Percentiles rank a stretch among this genome's conserved stretches.
Conservation (phyloP, 2,888 invertebrate genomes). For the Mellilla xanthometata region DNA sequence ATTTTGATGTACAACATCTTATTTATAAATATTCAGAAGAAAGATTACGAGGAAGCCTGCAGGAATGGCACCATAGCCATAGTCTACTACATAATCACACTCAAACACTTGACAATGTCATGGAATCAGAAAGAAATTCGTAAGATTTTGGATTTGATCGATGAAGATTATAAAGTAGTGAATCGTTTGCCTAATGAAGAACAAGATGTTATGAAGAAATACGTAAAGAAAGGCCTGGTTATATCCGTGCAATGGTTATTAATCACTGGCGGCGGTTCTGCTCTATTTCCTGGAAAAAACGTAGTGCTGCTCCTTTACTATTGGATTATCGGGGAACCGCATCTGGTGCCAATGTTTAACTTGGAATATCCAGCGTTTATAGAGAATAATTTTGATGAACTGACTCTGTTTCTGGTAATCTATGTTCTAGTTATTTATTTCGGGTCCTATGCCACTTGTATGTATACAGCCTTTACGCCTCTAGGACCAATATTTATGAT, state of each 20-base stretch:
- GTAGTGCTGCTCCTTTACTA: conserved; percentile 32
- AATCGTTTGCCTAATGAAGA: conserved; percentile 31
- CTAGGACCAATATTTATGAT: conserved; percentile 53
- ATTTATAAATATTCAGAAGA: conserved; percentile 20
- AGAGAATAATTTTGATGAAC: conserved; percentile 36
- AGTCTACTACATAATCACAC: conserved; percentile 16
- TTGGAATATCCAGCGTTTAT: conserved; percentile 38
- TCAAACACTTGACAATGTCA: conserved; percentile 31
- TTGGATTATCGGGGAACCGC: conserved; percentile 32
- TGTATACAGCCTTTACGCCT: conserved; percentile 46
- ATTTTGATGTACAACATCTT: conserved; percentile 29
- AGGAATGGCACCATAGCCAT: conserved; percentile 27
- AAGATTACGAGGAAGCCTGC: conserved; percentile 32
- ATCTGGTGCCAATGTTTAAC: conserved; percentile 36
- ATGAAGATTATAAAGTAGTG: conserved; percentile 39
- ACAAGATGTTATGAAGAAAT: conserved; percentile 33
- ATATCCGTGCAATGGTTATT: conserved; percentile 44
- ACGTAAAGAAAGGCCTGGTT: conserved; percentile 32
- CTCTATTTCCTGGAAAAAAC: conserved; percentile 33
- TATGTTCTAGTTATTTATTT: conserved; percentile 23
- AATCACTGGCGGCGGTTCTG: background rate
- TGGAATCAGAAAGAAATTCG: conserved; percentile 32
- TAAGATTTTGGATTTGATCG: conserved; percentile 37
- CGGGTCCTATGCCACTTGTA: conserved; percentile 28
- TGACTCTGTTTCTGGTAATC: conserved; percentile 25